Evolutionary conservation across 2,888 invertebrate genomes (phyloP).

Genomic region (Athetis lepigone): DNA sequence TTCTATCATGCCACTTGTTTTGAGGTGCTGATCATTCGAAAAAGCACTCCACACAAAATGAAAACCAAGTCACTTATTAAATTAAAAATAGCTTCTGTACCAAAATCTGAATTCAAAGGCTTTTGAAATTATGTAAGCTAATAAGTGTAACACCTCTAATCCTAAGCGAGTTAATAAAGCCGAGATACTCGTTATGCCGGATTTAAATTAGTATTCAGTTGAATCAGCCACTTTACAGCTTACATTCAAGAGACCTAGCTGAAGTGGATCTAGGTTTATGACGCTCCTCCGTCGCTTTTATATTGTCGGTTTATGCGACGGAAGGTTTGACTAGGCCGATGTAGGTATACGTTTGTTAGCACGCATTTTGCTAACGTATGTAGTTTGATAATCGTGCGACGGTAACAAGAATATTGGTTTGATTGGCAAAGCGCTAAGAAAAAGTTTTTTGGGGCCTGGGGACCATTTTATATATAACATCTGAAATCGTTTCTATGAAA

Average conservation of each 20-base stretch:
- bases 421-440: too few species aligned
- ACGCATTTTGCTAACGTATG: too few species aligned
- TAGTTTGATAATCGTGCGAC: too few species aligned
- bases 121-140: conserved; percentile 26
- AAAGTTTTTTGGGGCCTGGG: too few species aligned
- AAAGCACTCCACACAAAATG: too few species aligned
- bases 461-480: too few species aligned
- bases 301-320: not conserved
- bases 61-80: not conserved
- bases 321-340: not conserved
- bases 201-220: conserved; percentile 52
- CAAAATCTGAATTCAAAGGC: conserved; percentile 18
- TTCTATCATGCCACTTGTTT: too few species aligned
- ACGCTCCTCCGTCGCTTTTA: conserved; percentile 17
- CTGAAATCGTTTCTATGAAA: not conserved
- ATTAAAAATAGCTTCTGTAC: conserved; percentile 7
- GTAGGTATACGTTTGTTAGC: too few species aligned
- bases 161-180: conserved; percentile 45
- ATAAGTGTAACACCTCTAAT: conserved; percentile 39
- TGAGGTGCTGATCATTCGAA: too few species aligned
- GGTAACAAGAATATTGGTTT: too few species aligned
- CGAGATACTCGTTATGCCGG: conserved; percentile 31
- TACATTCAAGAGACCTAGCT: conserved; percentile 18
- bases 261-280: conserved; percentile 26
- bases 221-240: conserved; percentile 17